Evolutionary conservation across 2,797 vertebrate genomes (phyloP).

Genomic region (Melanotaenia nigrans): DNA sequence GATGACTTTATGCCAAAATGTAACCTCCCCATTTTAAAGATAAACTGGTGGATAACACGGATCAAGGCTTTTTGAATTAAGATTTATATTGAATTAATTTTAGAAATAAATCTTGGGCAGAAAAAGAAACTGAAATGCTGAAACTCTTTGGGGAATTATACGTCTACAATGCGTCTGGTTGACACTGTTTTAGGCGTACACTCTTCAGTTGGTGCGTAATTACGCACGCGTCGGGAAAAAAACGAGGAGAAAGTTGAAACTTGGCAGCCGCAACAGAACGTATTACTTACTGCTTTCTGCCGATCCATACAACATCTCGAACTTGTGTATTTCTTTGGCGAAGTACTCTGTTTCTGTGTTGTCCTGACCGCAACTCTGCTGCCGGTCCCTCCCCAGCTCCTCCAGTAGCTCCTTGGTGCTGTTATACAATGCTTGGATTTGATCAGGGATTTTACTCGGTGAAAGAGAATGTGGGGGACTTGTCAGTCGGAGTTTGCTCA

Average conservation of each 20-base stretch:
- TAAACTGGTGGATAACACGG: not conserved
- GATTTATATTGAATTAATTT: not conserved
- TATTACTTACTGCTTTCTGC: slow-evolving; percentile 89
- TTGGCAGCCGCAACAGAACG: not conserved
- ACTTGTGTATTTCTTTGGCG: slow-evolving; percentile 93
- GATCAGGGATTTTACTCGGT: slow-evolving; percentile 87
- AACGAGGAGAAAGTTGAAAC: not conserved
- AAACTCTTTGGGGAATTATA: not conserved
- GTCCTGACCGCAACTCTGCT: slow-evolving; percentile 88
- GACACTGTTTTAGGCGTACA: not conserved
- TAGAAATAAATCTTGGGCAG: not conserved
- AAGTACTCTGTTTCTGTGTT: slow-evolving; percentile 93
- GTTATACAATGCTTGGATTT: slow-evolving; percentile 91
- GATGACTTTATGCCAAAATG: not conserved
- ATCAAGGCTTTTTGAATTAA: not conserved
- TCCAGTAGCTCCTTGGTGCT: slow-evolving; percentile 93
- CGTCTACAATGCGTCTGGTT: not conserved
- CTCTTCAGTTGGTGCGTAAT: slow-evolving; percentile 58
- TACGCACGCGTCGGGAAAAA: slow-evolving; percentile 42
- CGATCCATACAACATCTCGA: slow-evolving; percentile 90
- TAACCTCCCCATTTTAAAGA: not conserved
- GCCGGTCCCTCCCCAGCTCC: slow-evolving; percentile 84
- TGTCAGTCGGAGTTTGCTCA: slow-evolving; percentile 91
- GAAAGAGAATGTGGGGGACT: slow-evolving; percentile 87
- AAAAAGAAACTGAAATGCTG: not conserved